phyloP scores from a whole-genome alignment of 1,140 invertebrate genomes.

The Idris sp. region DNA sequence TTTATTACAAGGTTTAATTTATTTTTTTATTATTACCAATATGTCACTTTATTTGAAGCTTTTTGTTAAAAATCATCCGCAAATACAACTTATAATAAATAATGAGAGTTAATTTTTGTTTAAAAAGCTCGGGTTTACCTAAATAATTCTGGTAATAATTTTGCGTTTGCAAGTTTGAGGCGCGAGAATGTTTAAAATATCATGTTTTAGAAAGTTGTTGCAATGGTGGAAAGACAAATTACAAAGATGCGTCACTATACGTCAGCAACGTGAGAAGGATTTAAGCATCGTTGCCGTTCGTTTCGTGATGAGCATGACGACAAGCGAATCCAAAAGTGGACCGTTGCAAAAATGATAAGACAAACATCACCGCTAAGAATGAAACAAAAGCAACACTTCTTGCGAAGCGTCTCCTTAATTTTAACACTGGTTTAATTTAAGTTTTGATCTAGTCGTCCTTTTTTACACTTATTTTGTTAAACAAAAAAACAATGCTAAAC shows the following conservation, averaged over 20 bases:
- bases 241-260: slow-evolving; percentile 43
- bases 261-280: slow-evolving; percentile 47
- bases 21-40: too few species aligned
- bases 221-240: slow-evolving; percentile 44
- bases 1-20: too few species aligned
- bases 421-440: slow-evolving; percentile 15
- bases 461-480: too few species aligned
- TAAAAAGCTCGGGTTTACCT: too few species aligned
- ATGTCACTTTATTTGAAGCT: too few species aligned
- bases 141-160: too few species aligned
- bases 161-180: background rate
- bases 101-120: too few species aligned
- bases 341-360: slow-evolving; percentile 53
- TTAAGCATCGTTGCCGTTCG: slow-evolving; percentile 41
- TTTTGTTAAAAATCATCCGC: too few species aligned
- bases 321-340: slow-evolving; percentile 50
- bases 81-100: too few species aligned
- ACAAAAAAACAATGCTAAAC: too few species aligned
- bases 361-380: slow-evolving; percentile 29
- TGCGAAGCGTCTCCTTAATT: too few species aligned
- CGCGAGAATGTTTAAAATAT: slow-evolving; percentile 26
- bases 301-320: slow-evolving; percentile 40
- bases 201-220: slow-evolving; percentile 51
- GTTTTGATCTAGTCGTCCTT: too few species aligned
- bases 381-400: slow-evolving; percentile 26